Evolutionary conservation across 2,888 invertebrate species (phyloP), one percentile per base, ranked within the genome.

Genomic region (Ectemnius lituratus): DNA sequence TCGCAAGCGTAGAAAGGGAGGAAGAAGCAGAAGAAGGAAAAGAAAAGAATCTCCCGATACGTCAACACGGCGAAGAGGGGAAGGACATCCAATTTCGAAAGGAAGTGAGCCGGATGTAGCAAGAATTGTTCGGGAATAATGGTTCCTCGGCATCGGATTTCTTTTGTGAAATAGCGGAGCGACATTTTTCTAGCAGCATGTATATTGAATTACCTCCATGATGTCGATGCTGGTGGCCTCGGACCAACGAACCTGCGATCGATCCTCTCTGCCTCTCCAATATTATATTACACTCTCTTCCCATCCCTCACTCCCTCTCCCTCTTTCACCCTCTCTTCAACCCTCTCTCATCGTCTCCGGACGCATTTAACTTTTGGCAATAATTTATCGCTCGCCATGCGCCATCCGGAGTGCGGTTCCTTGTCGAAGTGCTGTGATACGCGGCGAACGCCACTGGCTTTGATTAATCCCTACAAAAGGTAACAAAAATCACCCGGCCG

Each of bases 61-160:
- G 69, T 73, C 63, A 67, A 60, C 67, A 59, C 18, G 60, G 60
- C 16, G 14, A 16, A 52, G 16, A 14, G 52, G 52, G 52, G 27
- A 65, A 65, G 62, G 70, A 75, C 75, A 79, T 80, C 76, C 77
- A 76, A 78, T 78, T 78, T 76, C 66, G 73, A 76, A 68, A 70
- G 65, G 77, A 78, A 76, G 67, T 72, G 72, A 66, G 69, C 75
- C 66, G 73, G 71, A 80, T 65, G 71, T 76, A 75, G 70, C 66
- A 73, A 78, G 82, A 71, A 75, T 82, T 75, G 77, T 82, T 73
- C 71, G 70, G 67, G 76, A 80, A 72, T 82, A 82, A 82, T 75
- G 70, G 73, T 78, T 78, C 71, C 78, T 76, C 68, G 68, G 67
- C 76, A 70, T 76, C 80, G 66, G 75, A 76, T 82, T 76, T 78